phyloP scores from a whole-genome alignment of 2,113 vertebrate genomes.

The Patagioenas fasciata region DNA sequence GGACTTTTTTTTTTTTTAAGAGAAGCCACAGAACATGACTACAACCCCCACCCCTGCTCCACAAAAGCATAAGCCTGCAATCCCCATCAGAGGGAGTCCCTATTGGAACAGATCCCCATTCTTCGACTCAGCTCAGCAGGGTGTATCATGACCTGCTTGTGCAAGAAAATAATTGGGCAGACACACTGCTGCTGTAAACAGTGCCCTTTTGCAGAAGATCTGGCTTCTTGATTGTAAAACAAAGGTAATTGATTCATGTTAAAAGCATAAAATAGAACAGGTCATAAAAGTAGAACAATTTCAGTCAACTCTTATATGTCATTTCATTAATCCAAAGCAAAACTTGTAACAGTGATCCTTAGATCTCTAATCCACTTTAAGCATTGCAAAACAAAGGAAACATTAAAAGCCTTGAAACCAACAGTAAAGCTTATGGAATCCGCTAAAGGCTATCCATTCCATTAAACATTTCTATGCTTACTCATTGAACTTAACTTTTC shows the following conservation, averaged over 20 bases:
- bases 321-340: slow-evolving; percentile 44
- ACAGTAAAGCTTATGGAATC: slow-evolving; percentile 25
- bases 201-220: neutral
- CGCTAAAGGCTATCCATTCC: neutral
- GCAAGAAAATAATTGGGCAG: slow-evolving; percentile 16
- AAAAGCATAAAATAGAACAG: slow-evolving; percentile 14
- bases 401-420: slow-evolving; percentile 36
- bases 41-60: neutral
- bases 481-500: slow-evolving; percentile 11
- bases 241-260: neutral
- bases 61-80: neutral
- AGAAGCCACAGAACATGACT: neutral
- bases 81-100: neutral
- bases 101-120: neutral
- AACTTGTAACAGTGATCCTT: slow-evolving; percentile 48
- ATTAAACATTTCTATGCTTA: neutral
- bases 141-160: neutral
- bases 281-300: slow-evolving; percentile 10
- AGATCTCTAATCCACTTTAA: slow-evolving; percentile 54
- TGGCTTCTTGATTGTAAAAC: slow-evolving; percentile 9
- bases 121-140: neutral
- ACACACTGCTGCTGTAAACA: neutral
- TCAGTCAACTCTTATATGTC: neutral
- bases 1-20: neutral
- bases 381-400: slow-evolving; percentile 58